phyloP scores from a whole-genome alignment of 2,888 invertebrate species.

The Microplitis deprimator region DNA sequence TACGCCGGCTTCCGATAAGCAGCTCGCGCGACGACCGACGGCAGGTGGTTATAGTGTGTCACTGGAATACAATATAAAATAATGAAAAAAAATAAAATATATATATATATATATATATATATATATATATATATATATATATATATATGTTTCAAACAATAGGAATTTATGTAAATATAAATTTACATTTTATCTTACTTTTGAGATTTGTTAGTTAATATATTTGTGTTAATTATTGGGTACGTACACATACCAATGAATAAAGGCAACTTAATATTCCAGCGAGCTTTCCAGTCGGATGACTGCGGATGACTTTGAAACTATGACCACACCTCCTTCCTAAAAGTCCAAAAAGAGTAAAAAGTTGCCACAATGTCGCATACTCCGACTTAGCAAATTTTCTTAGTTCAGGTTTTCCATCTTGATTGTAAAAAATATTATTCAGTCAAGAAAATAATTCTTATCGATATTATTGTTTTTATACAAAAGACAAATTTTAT shows the following conservation, averaged over 20 bases:
- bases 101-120: background rate
- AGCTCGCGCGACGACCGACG: constrained; percentile 39
- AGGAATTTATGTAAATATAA: background rate
- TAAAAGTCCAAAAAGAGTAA: background rate
- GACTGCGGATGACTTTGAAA: background rate
- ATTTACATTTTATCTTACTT: background rate
- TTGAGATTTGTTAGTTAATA: background rate
- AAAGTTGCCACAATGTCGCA: background rate
- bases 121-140: background rate
- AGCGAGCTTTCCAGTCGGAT: background rate
- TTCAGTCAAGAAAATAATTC: too few species aligned
- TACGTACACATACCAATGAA: background rate
- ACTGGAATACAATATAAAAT: constrained; percentile 14
- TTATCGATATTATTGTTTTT: background rate
- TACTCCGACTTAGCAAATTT: background rate
- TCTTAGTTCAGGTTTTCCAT: too few species aligned
- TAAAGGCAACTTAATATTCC: background rate
- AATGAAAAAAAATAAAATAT: background rate
- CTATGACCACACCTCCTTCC: background rate
- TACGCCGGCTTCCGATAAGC: constrained; percentile 56
- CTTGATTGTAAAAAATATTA: too few species aligned
- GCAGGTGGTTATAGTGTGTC: constrained; percentile 46
- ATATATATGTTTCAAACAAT: background rate
- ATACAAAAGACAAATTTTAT: background rate
- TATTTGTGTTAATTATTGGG: background rate